Evolutionary conservation across 2,797 vertebrate species (phyloP).

Genomic region (Lacerta viridis): DNA sequence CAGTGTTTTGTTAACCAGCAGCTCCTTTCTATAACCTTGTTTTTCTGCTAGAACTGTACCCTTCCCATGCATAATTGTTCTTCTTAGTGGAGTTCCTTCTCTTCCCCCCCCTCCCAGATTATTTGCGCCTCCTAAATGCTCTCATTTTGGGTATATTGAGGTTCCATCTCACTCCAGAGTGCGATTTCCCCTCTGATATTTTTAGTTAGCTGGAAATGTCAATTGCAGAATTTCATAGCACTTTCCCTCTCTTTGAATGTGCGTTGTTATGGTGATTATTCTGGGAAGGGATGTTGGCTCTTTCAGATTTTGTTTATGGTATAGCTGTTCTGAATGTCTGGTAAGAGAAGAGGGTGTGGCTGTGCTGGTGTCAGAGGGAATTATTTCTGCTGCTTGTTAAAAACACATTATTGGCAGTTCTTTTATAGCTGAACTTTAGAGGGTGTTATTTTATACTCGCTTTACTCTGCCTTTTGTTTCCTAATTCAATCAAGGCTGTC

Average conservation of each 20-base stretch:
- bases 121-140: conserved; percentile 50
- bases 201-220: conserved; percentile 66
- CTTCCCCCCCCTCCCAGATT: conserved; percentile 20
- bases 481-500: conserved; percentile 12
- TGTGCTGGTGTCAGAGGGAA: conserved; percentile 16
- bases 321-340: conserved; percentile 62
- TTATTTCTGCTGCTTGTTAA: conserved; percentile 65
- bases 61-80: neutral
- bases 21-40: neutral
- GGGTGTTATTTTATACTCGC: neutral
- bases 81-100: conserved; percentile 29
- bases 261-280: conserved; percentile 70
- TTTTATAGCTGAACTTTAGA: conserved; percentile 33
- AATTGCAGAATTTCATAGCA: conserved; percentile 47
- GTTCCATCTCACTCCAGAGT: neutral
- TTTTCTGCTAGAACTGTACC: too few relatives aligned
- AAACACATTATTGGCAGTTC: conserved; percentile 44
- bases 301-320: conserved; percentile 63
- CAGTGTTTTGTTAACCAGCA: neutral
- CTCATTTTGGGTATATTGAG: conserved; percentile 15
- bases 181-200: conserved; percentile 55
- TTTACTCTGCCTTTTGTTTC: conserved; percentile 34
- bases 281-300: conserved; percentile 49
- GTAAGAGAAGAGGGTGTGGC: conserved; percentile 34
- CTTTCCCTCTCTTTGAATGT: conserved; percentile 42